Percentiles rank a stretch among this genome's conserved stretches.
Evolutionary conservation across 2,888 invertebrate genomes (phyloP).

Genomic region (Dryobotodes eremita): DNA sequence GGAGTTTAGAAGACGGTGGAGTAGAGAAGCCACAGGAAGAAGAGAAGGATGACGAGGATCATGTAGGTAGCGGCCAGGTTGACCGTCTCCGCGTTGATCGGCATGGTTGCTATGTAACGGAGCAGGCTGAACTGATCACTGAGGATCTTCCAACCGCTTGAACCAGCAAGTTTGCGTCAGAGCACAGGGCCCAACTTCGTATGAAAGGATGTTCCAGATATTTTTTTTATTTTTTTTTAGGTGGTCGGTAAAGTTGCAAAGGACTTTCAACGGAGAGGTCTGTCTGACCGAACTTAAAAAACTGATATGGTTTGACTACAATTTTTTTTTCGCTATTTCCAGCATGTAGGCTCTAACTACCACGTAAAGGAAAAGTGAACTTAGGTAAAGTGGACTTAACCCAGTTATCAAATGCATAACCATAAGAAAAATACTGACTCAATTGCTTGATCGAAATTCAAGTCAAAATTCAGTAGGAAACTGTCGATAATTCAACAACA

Average conservation of each 20-base stretch:
- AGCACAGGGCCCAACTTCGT: constrained; percentile 81
- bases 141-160: constrained; percentile 72
- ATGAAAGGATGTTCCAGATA: constrained; percentile 66
- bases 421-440: background rate
- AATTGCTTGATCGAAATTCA: background rate
- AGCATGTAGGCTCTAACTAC: background rate
- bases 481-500: background rate
- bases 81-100: constrained; percentile 91
- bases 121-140: constrained; percentile 78
- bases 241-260: background rate
- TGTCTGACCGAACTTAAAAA: background rate
- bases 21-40: constrained; percentile 93
- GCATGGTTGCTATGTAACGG: constrained; percentile 81
- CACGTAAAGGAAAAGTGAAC: too few relatives aligned
- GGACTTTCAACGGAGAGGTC: too few relatives aligned
- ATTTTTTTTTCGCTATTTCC: background rate
- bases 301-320: background rate
- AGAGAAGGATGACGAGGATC: constrained; percentile 92
- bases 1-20: constrained; percentile 88
- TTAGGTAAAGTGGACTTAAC: background rate
- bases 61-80: constrained; percentile 93
- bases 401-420: background rate
- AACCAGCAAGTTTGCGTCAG: constrained; percentile 75
- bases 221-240: constrained; percentile 10
- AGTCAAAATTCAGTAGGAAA: background rate